These are phyloP conservation scores for Sialia sialis DNA, from an alignment of 2,113 vertebrate genomes.

Conservation along the genomic window DNA sequence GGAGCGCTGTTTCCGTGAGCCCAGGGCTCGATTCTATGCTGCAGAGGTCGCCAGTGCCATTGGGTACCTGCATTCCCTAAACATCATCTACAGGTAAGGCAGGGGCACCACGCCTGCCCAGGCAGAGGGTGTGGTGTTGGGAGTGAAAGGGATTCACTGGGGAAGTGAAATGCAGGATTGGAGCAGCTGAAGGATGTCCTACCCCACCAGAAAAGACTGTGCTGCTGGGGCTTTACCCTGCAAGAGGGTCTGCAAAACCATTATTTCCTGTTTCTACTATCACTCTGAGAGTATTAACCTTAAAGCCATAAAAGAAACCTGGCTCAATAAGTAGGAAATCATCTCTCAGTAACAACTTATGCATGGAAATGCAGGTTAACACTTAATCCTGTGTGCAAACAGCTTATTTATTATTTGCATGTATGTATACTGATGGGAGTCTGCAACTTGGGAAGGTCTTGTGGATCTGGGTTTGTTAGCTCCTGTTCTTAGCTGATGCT, in stretches of 20 bases:
- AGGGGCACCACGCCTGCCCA: background rate
- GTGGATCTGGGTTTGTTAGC: background rate
- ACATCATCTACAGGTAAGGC: constrained; percentile 92
- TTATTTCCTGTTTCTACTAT: background rate
- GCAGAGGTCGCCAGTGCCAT: constrained; percentile 94
- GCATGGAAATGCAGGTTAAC: background rate
- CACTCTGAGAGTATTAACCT: background rate
- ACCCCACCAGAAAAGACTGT: background rate
- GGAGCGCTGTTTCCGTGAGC: constrained; percentile 90
- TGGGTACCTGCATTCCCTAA: constrained; percentile 95
- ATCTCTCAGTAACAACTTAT: background rate
- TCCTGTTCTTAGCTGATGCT: background rate
- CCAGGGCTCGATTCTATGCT: constrained; percentile 89
- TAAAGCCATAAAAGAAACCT: background rate
- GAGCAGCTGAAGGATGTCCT: background rate
- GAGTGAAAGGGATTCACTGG: background rate
- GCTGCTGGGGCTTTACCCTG: background rate
- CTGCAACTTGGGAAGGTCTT: background rate
- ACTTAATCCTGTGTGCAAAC: background rate
- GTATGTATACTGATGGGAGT: background rate
- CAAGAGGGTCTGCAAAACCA: background rate
- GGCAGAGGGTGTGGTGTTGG: background rate
- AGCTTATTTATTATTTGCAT: background rate
- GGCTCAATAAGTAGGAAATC: background rate
- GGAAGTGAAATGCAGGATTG: background rate